Evolutionary conservation across 2,797 vertebrate species (phyloP).

Genomic region (Gorsachius magnificus): DNA sequence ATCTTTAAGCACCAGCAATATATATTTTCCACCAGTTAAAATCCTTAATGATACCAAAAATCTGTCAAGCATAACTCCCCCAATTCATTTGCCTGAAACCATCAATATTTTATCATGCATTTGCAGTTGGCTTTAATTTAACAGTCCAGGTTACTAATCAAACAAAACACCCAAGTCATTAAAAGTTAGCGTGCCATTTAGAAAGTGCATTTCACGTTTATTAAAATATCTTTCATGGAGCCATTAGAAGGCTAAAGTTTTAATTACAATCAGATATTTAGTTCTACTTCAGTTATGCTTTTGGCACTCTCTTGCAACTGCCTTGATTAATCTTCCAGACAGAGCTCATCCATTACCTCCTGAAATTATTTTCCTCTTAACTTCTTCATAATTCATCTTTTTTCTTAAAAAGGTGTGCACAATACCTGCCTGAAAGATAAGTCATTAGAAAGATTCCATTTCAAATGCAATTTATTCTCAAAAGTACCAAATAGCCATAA

Average conservation of each 20-base stretch:
- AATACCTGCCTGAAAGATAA: slow-evolving; percentile 76
- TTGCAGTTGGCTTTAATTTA: slow-evolving; percentile 87
- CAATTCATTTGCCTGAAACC: slow-evolving; percentile 84
- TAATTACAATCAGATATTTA: slow-evolving; percentile 87
- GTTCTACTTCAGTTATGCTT: slow-evolving; percentile 81
- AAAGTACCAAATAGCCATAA: slow-evolving; percentile 73
- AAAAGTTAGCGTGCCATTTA: slow-evolving; percentile 86
- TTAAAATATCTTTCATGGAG: slow-evolving; percentile 86
- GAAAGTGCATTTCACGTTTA: slow-evolving; percentile 86
- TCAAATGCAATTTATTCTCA: slow-evolving; percentile 77
- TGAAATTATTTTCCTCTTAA: slow-evolving; percentile 84
- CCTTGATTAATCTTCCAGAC: slow-evolving; percentile 83
- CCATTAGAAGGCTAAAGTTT: slow-evolving; percentile 85
- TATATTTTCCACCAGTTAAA: slow-evolving; percentile 85
- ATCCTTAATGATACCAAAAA: slow-evolving; percentile 85
- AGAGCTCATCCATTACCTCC: slow-evolving; percentile 81
- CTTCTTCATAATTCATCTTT: slow-evolving; percentile 79
- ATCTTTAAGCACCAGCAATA: slow-evolving; percentile 84
- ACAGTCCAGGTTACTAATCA: slow-evolving; percentile 87
- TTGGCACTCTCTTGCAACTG: slow-evolving; percentile 75
- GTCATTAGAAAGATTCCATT: slow-evolving; percentile 77
- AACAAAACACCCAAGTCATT: slow-evolving; percentile 87
- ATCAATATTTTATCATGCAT: slow-evolving; percentile 85
- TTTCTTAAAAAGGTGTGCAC: slow-evolving; percentile 71
- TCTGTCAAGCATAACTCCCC: slow-evolving; percentile 83